phyloP scores from a whole-genome alignment of 2,888 invertebrate species.

The Sinelater perroti region DNA sequence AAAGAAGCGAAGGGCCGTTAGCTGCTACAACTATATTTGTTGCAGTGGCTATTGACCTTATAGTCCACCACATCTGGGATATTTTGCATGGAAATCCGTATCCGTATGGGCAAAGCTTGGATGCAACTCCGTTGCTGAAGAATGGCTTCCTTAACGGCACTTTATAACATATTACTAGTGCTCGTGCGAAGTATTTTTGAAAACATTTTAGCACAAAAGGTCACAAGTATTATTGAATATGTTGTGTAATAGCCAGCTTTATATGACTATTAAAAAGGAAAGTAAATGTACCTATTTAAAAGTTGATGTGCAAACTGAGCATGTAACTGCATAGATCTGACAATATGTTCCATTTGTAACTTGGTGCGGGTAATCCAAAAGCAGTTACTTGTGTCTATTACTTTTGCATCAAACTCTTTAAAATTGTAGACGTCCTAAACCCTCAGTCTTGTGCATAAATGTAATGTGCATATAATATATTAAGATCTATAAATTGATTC shows the following conservation, averaged over 20 bases:
- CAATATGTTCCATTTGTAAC: constrained; percentile 5
- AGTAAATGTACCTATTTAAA: neutral
- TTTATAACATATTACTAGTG: constrained; percentile 28
- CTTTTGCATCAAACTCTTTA: no score
- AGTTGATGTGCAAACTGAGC: no score
- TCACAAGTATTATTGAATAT: constrained; percentile 16
- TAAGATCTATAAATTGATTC: no score
- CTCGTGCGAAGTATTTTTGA: constrained; percentile 12
- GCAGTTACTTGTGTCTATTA: no score
- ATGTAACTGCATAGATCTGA: constrained; percentile 11
- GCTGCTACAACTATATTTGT: constrained; percentile 60
- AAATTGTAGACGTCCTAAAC: no score
- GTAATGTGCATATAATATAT: no score
- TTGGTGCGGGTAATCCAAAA: constrained; percentile 8
- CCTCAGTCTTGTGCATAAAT: no score
- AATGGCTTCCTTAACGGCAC: constrained; percentile 34
- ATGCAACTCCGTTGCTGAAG: constrained; percentile 53
- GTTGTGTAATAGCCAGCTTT: neutral
- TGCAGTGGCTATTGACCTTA: constrained; percentile 99
- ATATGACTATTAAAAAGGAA: constrained; percentile 3
- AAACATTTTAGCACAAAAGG: constrained; percentile 25
- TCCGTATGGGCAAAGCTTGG: constrained; percentile 60
- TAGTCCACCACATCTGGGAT: constrained; percentile 99
- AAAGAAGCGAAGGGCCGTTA: constrained; percentile 25
- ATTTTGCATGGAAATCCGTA: constrained; percentile 73